Evolutionary conservation across 2,113 vertebrate genomes (phyloP), one percentile per base, ranked within the genome.

Genomic region (Paramisgurnus dabryanus): DNA sequence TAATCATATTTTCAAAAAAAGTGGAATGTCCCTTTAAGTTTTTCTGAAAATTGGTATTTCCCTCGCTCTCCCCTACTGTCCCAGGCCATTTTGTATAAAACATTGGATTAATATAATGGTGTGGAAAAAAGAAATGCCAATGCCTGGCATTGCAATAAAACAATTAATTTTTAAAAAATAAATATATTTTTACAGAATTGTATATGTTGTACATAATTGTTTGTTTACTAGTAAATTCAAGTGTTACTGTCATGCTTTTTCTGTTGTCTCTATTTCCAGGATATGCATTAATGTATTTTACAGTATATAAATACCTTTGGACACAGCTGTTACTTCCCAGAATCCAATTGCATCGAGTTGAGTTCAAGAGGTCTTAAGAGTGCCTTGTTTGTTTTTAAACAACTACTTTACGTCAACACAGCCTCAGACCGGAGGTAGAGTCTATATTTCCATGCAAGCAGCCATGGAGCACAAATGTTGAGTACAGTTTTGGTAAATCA

Each of bases 241-340:
- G 13, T 75, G 12, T 75, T 34, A 63, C 41, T 4, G 18, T 75
- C 57, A 45, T 18, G 6, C 9, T 55, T 39, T 57, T 55, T 72
- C n/a, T 17, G 22, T 60, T 41, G 4, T 12, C 15, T 1, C 43
- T 13, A 1, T 15, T 34, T 27, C 58, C 18, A 61, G 57, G 40
- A 17, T 2, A 63, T 63, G 43, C 58, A 64, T 47, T 6, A 11
- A 34, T 64, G 41, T n/a, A 64, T 49, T 34, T 75, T 75, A 75
- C 73, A 13, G 58, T 61, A 49, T 75, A 27, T 61, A 75, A 75
- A 75, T 60, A 75, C 43, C 41, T 75, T 64, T 39, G 12, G 41
- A 47, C 41, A 49, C 73, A 63, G 73, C 58, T 9, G 73, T 75
- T 47, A 64, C 34, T 75, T 75, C 73, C 60, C 58, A 49, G 73